Conservation (phyloP, 2,888 invertebrate species). For the Caprella mutica region DNA sequence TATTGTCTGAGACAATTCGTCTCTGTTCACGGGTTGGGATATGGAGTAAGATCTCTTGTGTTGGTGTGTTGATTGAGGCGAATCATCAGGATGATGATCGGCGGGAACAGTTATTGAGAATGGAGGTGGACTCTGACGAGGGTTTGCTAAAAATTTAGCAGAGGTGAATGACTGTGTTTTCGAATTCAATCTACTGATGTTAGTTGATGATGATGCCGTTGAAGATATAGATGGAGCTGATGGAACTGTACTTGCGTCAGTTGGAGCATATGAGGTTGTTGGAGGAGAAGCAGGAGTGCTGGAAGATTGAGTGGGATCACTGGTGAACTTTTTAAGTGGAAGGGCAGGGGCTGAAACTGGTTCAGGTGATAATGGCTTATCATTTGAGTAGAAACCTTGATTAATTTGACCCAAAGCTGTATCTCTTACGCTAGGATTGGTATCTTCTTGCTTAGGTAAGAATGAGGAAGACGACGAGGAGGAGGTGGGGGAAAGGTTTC, state of each 20-base stretch:
- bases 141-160: background rate
- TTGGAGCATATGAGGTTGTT: background rate
- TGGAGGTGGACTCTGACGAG: background rate
- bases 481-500: too few species aligned
- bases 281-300: too few species aligned
- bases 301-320: too few species aligned
- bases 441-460: too few species aligned
- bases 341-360: too few species aligned
- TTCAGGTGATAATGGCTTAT: too few species aligned
- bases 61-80: background rate
- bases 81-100: background rate
- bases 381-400: too few species aligned
- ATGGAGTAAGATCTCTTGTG: slow-evolving; percentile 1
- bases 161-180: slow-evolving; percentile 8
- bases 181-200: background rate
- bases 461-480: too few species aligned
- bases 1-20: too few species aligned
- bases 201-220: background rate
- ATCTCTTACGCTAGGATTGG: too few species aligned
- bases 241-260: background rate
- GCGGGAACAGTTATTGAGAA: background rate
- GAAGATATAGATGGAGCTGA: background rate
- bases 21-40: slow-evolving; percentile 1
- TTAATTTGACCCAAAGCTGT: too few species aligned
- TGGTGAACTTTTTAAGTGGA: too few species aligned